Base-by-base conservation (phyloP, 2,888 invertebrate genomes). In the Rhogogaster chlorosoma region DNA sequence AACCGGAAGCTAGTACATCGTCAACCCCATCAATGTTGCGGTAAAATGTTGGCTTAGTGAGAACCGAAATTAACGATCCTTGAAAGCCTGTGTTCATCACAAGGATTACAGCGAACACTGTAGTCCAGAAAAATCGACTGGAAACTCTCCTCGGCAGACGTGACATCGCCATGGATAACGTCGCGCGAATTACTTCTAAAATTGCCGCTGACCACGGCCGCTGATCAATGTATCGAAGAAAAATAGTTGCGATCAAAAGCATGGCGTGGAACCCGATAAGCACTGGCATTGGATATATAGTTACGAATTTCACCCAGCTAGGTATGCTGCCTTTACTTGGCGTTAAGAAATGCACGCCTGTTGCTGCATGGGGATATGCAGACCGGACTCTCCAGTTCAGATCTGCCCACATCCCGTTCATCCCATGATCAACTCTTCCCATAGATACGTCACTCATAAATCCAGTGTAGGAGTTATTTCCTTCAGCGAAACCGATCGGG, bases 291-390 rank as follows among this genome's bases (percentile, higher is more conserved):
- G 87, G 80, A 22, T 87, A 32, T 49, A 89, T 86, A 0, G 84
- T 82, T 4, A 86, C 2, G 2, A 89, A 26, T 15, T 88, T 89
- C 5, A 7, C 18, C 26, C 87, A 57, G 22, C 88, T 86, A 0
- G 89, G 84, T 2, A 87, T 36, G 38, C 86, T 36, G 0, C 80
- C 84, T 7, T 78, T 77, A 7, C 75, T 61, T 26, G 85, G 86
- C 0, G 90, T 86, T 10, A 89, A 85, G 2, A 88, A 88, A 84
- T 89, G 90, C 0, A 89, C 7, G 0, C 88, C 88, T 5, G 87
- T 84, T 10, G 84, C 78, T 1, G 84, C 86, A 61, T 90, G 88
- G 3, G 90, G 89, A 77, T 90, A 89, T 1, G 87, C 89, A n/a
- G 86, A 83, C 61, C 22, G 84, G 87, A 88, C 64, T 86, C 78